These are phyloP conservation scores for Mermis nigrescens DNA, from an alignment of 2,888 invertebrate genomes.

Conservation along the genomic window DNA sequence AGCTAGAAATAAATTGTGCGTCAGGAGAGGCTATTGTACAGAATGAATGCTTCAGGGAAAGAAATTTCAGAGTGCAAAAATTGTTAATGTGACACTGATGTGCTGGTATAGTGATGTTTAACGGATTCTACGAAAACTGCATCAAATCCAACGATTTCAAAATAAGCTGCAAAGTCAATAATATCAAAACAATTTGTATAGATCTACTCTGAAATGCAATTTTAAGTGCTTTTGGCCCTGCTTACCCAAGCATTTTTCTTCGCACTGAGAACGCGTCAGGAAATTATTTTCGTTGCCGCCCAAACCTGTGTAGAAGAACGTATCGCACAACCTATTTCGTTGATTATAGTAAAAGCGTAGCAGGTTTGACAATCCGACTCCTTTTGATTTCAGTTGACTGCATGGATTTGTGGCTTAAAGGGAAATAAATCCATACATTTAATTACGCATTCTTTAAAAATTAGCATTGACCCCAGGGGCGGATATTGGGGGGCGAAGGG, in stretches of 20 bases:
- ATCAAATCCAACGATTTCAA: background rate
- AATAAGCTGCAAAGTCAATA: background rate
- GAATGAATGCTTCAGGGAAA: too few species aligned
- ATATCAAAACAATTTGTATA: background rate
- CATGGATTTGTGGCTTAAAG: conserved; percentile 30
- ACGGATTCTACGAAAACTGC: too few species aligned
- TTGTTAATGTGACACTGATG: too few species aligned
- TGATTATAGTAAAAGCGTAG: background rate
- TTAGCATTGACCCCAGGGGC: too few species aligned
- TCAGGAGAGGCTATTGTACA: too few species aligned
- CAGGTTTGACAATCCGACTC: background rate
- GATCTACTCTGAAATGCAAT: background rate
- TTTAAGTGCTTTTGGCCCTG: too few species aligned
- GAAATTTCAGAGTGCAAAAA: too few species aligned
- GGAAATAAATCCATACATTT: too few species aligned
- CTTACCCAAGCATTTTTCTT: conserved; percentile 24
- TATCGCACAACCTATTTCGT: background rate
- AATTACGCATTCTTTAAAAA: too few species aligned
- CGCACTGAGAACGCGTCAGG: conserved; percentile 19
- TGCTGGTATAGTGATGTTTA: too few species aligned
- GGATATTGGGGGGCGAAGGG: too few species aligned
- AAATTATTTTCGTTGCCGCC: conserved; percentile 23
- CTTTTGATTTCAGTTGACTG: conserved; percentile 29
- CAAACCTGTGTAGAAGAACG: conserved; percentile 11
- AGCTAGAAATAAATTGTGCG: too few species aligned